Conservation (phyloP, 1,140 invertebrate species). For the Drosophila ogumai region DNA sequence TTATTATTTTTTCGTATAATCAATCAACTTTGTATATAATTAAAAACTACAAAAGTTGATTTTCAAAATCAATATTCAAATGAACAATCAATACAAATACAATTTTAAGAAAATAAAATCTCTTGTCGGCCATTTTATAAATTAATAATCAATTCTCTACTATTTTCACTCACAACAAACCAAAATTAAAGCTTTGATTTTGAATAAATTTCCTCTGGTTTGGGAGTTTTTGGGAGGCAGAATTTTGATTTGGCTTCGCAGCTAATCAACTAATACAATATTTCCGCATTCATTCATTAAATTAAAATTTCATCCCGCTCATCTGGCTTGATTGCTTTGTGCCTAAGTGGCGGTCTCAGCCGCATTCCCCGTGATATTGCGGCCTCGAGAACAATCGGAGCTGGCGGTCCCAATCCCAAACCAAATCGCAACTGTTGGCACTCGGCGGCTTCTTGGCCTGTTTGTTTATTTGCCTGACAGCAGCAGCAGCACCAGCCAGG, state of each 20-base stretch:
- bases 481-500: background rate
- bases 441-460: constrained; percentile 58
- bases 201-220: background rate
- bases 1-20: too few relatives aligned
- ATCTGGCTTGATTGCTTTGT: constrained; percentile 78
- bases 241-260: constrained; percentile 39
- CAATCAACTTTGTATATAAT: background rate
- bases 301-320: constrained; percentile 82
- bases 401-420: constrained; percentile 63
- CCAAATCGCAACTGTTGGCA: constrained; percentile 75
- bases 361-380: constrained; percentile 35
- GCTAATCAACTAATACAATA: constrained; percentile 80
- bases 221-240: background rate
- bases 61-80: background rate
- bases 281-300: constrained; percentile 80
- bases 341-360: constrained; percentile 67
- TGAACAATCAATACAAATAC: background rate
- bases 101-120: too few relatives aligned
- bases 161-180: background rate
- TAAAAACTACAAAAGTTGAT: background rate
- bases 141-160: background rate
- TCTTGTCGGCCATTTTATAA: background rate
- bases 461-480: constrained; percentile 57
- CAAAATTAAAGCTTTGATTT: background rate
- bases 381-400: constrained; percentile 23